These are phyloP conservation scores for Petrocephalus schoutedeni DNA, from an alignment of 2,797 vertebrate genomes.

Conservation along the genomic window DNA sequence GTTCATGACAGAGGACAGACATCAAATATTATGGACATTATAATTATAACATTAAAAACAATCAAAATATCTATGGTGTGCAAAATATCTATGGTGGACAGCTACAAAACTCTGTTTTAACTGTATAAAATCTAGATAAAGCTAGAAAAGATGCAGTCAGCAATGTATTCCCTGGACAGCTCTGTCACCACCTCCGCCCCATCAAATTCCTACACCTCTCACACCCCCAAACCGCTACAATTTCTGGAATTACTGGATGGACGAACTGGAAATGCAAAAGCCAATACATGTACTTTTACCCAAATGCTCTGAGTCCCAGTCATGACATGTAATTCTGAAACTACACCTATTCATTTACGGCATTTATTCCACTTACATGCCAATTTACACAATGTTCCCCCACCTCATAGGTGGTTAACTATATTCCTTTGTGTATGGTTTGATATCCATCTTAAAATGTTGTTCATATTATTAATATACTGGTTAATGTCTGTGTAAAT, in stretches of 20 bases:
- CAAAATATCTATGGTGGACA: not conserved
- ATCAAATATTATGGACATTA: not conserved
- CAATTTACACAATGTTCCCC: not conserved
- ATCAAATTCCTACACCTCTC: not conserved
- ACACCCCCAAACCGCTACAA: not conserved
- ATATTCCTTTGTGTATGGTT: not conserved
- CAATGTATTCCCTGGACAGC: not conserved
- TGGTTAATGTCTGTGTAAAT: not conserved
- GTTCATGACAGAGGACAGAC: not conserved
- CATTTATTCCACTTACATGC: not conserved
- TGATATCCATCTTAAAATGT: not conserved
- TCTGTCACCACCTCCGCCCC: not conserved
- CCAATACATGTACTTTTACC: not conserved
- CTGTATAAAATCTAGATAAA: not conserved
- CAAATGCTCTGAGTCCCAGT: not conserved
- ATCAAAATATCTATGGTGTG: not conserved
- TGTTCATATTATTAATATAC: not conserved
- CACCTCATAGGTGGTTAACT: not conserved
- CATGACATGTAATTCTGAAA: not conserved
- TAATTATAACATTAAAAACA: not conserved
- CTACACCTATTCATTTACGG: not conserved
- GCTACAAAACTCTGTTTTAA: not conserved
- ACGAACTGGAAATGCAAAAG: not conserved
- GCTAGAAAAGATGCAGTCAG: not conserved
- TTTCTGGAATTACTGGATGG: not conserved